These are phyloP conservation scores for Halcyon badia DNA, from an alignment of 2,797 vertebrate genomes.

Conservation along the genomic window DNA sequence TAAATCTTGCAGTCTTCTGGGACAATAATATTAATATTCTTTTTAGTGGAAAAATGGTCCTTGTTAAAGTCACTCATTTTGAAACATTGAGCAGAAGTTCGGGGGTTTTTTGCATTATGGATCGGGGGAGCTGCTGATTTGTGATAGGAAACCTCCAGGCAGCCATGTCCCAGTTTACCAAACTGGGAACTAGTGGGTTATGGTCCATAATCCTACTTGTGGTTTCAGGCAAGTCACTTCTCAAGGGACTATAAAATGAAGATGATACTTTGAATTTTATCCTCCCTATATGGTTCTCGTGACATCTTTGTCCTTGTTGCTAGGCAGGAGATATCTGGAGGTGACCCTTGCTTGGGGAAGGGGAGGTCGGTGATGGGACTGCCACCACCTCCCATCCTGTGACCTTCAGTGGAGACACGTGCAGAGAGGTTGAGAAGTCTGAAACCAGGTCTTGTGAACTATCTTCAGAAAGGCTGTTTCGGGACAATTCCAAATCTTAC, in stretches of 20 bases:
- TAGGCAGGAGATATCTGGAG: background rate
- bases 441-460: background rate
- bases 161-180: too few species aligned
- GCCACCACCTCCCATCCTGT: background rate
- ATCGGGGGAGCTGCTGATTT: background rate
- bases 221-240: background rate
- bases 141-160: background rate
- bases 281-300: rapidly evolving
- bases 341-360: background rate
- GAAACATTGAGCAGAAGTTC: background rate
- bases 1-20: background rate
- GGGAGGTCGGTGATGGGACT: background rate
- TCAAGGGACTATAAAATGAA: background rate
- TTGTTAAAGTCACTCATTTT: background rate
- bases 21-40: background rate
- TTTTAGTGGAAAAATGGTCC: background rate
- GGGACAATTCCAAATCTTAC: background rate
- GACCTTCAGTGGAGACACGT: background rate
- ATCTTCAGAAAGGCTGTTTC: background rate
- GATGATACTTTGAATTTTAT: background rate
- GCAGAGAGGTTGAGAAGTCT: background rate
- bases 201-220: background rate
- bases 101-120: background rate
- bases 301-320: background rate
- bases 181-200: background rate